Conservation (phyloP, 2,888 invertebrate genomes). For the Trachelus iudaicus region DNA sequence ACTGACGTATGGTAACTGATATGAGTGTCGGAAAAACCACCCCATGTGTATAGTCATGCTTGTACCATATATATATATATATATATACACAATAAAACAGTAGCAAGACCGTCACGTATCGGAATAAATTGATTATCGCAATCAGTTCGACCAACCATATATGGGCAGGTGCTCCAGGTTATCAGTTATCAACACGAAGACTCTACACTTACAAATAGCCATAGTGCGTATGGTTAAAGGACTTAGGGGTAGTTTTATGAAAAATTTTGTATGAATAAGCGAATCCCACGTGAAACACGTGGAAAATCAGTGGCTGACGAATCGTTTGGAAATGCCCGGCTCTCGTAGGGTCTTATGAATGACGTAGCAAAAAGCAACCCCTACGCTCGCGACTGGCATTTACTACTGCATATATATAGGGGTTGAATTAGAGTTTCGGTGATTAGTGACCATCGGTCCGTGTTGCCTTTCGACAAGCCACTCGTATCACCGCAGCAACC, state of each 20-base stretch:
- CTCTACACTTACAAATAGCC: not conserved
- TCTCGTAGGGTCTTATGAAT: constrained; percentile 53
- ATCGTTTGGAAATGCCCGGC: constrained; percentile 23
- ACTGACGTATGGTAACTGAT: not conserved
- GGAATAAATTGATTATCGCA: not conserved
- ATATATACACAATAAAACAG: too few species aligned
- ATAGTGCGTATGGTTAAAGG: not conserved
- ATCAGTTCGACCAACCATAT: not conserved
- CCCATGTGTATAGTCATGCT: not conserved
- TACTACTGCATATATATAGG: not conserved
- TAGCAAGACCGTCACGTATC: not conserved
- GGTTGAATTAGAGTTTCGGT: constrained; percentile 12
- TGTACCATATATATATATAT: too few species aligned
- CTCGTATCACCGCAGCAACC: constrained; percentile 22
- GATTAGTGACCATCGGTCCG: constrained; percentile 37
- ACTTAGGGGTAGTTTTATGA: not conserved
- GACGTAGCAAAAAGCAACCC: constrained; percentile 53
- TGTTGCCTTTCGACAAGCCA: constrained; percentile 43
- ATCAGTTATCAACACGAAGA: not conserved
- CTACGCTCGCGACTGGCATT: not conserved
- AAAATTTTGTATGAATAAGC: not conserved
- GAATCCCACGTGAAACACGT: constrained; percentile 39
- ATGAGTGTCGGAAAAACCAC: not conserved
- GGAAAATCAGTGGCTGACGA: constrained; percentile 40
- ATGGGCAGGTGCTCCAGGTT: not conserved